These are phyloP conservation scores for Tyrannus savana DNA, from an alignment of 2,113 vertebrate species.

Conservation along the genomic window DNA sequence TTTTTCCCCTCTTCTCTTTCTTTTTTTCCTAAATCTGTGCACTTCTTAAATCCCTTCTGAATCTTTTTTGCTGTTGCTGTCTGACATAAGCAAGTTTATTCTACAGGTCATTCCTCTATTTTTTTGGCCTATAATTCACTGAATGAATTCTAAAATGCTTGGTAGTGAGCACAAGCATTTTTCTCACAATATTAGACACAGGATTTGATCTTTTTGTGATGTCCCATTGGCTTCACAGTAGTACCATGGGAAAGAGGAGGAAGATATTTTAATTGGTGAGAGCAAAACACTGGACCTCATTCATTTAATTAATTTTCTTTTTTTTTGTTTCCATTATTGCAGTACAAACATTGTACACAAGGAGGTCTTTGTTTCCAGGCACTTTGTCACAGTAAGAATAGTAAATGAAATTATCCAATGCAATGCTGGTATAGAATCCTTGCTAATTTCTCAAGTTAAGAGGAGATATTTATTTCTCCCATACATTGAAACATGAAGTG, in stretches of 20 bases:
- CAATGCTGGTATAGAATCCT: background rate
- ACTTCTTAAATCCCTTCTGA: background rate
- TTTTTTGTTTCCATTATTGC: background rate
- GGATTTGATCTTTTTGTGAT: background rate
- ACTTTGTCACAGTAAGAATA: background rate
- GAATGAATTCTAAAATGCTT: background rate
- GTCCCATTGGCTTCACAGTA: background rate
- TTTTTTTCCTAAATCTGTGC: background rate
- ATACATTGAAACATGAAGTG: background rate
- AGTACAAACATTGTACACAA: background rate
- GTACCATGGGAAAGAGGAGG: background rate
- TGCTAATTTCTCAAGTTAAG: slow-evolving; percentile 23
- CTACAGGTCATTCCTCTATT: background rate
- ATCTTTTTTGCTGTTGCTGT: background rate
- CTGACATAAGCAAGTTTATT: background rate
- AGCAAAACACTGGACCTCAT: background rate
- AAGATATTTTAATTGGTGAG: background rate
- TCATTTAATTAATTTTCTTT: background rate
- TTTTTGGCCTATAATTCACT: background rate
- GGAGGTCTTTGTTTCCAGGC: background rate
- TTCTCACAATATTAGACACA: background rate
- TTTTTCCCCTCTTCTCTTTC: background rate
- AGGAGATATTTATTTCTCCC: background rate
- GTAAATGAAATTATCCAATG: slow-evolving; percentile 7
- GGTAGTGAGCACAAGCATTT: background rate